Evolutionary conservation across 2,797 vertebrate genomes (phyloP).

Genomic region (Synanceia verrucosa): DNA sequence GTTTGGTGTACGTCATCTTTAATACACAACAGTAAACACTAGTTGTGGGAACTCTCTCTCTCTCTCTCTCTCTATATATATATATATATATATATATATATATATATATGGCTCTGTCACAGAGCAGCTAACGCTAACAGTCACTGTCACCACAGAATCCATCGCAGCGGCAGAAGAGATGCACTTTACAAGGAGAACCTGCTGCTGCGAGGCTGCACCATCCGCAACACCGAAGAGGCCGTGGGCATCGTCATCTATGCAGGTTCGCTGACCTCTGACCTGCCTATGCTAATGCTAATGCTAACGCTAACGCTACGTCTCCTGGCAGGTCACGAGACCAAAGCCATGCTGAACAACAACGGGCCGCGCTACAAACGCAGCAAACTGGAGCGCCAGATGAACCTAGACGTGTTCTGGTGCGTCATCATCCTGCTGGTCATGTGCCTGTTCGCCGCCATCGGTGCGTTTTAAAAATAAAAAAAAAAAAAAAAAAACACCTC

Average conservation of each 20-base stretch:
- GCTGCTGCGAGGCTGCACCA: slow-evolving; percentile 93
- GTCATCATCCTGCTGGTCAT: slow-evolving; percentile 94
- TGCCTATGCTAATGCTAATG: slow-evolving; percentile 2
- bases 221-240: slow-evolving; percentile 96
- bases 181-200: slow-evolving; percentile 95
- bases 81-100: too few species aligned
- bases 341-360: slow-evolving; percentile 98
- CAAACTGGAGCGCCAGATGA: slow-evolving; percentile 97
- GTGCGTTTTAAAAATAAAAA: too few species aligned
- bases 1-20: too few species aligned
- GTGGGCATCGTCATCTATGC: slow-evolving; percentile 96
- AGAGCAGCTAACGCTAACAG: too few species aligned
- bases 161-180: slow-evolving; percentile 87
- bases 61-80: too few species aligned
- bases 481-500: too few species aligned
- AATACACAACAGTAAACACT: too few species aligned
- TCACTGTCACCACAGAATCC: slow-evolving; percentile 67
- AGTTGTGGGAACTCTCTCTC: too few species aligned
- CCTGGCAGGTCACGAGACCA: slow-evolving; percentile 93
- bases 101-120: too few species aligned
- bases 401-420: slow-evolving; percentile 95
- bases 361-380: slow-evolving; percentile 98
- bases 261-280: slow-evolving; percentile 77
- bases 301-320: too few species aligned
- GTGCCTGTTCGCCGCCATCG: slow-evolving; percentile 94